These are phyloP conservation scores for Peromyscus maniculatus DNA, from an alignment of 2,113 vertebrate genomes.

Conservation along the genomic window DNA sequence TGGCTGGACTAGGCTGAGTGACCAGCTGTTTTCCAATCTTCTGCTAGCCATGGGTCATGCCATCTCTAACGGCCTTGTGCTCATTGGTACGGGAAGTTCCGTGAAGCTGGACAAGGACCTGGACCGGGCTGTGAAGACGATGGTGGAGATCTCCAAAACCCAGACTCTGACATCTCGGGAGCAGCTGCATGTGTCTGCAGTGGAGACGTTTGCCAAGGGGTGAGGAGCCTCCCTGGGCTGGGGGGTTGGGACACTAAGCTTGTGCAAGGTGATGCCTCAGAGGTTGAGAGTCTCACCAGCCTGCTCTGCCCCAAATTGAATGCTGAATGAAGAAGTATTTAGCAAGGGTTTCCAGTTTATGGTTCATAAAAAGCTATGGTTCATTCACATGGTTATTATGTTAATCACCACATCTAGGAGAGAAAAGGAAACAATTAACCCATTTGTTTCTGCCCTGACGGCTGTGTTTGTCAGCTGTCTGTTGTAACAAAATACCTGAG, in stretches of 20 bases:
- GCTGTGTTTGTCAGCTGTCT: not conserved
- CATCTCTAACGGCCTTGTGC: slow-evolving; percentile 91
- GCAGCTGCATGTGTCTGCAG: slow-evolving; percentile 91
- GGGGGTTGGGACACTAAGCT: fast-evolving
- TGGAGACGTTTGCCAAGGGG: slow-evolving; percentile 94
- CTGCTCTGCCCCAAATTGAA: not conserved
- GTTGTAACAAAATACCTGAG: not conserved
- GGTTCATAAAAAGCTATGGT: not conserved
- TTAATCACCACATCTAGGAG: not conserved
- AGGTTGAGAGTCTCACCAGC: fast-evolving
- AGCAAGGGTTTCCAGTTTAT: fast-evolving
- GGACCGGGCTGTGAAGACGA: slow-evolving; percentile 87
- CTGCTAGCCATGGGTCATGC: slow-evolving; percentile 94
- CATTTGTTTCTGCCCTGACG: fast-evolving
- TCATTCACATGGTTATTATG: not conserved
- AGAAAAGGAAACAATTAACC: not conserved
- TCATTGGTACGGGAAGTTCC: slow-evolving; percentile 90
- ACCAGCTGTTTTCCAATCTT: not conserved
- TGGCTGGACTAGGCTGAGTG: not conserved
- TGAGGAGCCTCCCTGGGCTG: slow-evolving; percentile 79
- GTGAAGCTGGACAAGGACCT: slow-evolving; percentile 89
- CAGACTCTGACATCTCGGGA: slow-evolving; percentile 92
- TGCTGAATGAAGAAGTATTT: fast-evolving
- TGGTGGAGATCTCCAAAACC: slow-evolving; percentile 87
- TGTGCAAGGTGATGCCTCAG: fast-evolving